Evolutionary conservation across 1,140 invertebrate genomes (phyloP), one percentile per base, ranked within the genome.

Genomic region (Probaryconus sp.): DNA sequence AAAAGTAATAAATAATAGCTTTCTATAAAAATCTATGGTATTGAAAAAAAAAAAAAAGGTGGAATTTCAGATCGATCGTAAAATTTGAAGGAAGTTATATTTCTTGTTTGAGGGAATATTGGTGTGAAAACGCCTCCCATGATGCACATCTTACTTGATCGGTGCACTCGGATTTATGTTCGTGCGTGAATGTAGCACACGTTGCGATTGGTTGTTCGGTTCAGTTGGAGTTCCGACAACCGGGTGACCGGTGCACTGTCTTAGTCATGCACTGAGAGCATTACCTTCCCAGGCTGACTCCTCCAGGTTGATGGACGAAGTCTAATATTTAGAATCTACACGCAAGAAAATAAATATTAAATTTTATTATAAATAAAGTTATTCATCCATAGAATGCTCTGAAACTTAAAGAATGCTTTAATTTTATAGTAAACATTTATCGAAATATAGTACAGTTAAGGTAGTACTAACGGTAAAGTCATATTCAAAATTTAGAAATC

Each of bases 201-300:
- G 42, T 31, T 26, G 24, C 63, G 35, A 61, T 73, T 67, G 71
- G 64, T 38, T 37, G 64, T 56, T 69, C 50, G 37, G 56, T 61
- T 61, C 20, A 53, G 38, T 21, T 37, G n/a, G n/a, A 31, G 30
- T 43, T 24, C 55, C 33, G 55, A 60, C 63, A 37, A 61, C 50
- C 70, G 51, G 43, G 50, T 56, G 63, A 30, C 38, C 40, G 53
- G 48, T 28, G 17, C 30, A n/a, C 14, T 26, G 26, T 31, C 78
- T 80, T 80, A 83, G 81, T 83, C 78, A n/a, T n/a, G 84, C 79
- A 79, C 76, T 75, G 40, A 51, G 26, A 31, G n/a, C 40, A 9
- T 72, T 48, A 40, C 81, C 78, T 85, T 85, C 83, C 81, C 84
- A 85, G 82, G 81, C 80, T 67, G 72, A 69, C 69, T 60, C 47